phyloP scores from a whole-genome alignment of 2,888 invertebrate genomes.

The Drosophila longiperda region DNA sequence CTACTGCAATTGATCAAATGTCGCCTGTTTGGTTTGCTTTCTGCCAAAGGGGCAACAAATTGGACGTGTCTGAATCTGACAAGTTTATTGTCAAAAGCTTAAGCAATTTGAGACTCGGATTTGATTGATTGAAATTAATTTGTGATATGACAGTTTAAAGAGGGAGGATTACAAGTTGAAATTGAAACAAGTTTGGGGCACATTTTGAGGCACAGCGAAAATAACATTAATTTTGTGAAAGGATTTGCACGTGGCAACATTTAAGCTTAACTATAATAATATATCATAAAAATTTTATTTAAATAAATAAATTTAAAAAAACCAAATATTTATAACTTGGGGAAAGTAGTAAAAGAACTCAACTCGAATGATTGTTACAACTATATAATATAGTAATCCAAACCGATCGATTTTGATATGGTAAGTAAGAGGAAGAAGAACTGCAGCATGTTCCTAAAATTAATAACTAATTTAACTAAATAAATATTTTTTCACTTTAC shows the following conservation, averaged over 20 bases:
- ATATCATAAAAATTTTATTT: no score
- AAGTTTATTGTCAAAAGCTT: not conserved
- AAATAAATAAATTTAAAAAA: not conserved
- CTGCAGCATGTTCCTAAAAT: no score
- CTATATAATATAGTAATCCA: not conserved
- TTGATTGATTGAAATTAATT: slow-evolving; percentile 10
- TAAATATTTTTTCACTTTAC: no score
- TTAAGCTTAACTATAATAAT: not conserved
- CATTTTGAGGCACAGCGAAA: not conserved
- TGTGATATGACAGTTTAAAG: not conserved
- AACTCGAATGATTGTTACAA: not conserved
- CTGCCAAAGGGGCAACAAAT: not conserved
- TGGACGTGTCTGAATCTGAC: not conserved
- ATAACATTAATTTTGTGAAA: not conserved
- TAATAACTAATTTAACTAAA: no score
- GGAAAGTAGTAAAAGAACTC: no score
- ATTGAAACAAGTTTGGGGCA: not conserved
- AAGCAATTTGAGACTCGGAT: not conserved
- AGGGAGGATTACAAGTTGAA: not conserved
- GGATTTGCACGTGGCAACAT: not conserved
- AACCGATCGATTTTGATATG: not conserved
- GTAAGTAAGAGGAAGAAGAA: no score
- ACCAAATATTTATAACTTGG: not conserved
- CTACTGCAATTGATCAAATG: not conserved
- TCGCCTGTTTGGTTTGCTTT: not conserved